These are phyloP conservation scores for Microvelia longipes DNA, from an alignment of 1,140 invertebrate species.

Conservation along the genomic window DNA sequence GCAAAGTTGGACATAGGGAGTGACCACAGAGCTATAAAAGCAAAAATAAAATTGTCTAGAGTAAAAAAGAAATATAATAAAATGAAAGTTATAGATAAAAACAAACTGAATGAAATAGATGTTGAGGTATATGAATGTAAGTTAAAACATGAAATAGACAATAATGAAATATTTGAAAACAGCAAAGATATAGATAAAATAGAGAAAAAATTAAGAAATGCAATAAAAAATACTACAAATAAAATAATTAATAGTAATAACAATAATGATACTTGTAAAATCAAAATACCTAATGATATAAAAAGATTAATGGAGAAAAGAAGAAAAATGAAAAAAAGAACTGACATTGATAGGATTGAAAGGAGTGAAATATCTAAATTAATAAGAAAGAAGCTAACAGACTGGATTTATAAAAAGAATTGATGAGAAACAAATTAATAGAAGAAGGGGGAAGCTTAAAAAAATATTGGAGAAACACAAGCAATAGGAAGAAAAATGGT, in stretches of 20 bases:
- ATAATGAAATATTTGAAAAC: not conserved
- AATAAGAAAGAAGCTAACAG: too few relatives aligned
- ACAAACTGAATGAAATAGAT: not conserved
- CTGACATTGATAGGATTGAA: not conserved
- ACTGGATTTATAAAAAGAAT: too few relatives aligned
- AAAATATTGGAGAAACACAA: not conserved
- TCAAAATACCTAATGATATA: not conserved
- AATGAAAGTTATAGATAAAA: not conserved
- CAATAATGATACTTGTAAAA: not conserved
- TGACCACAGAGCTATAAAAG: not conserved
- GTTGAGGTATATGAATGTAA: not conserved
- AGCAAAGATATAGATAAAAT: not conserved
- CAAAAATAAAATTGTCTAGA: not conserved
- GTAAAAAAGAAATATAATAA: not conserved
- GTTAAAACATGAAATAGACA: not conserved
- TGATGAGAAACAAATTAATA: too few relatives aligned
- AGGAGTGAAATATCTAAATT: not conserved
- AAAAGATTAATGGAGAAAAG: too few relatives aligned
- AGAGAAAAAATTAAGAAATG: not conserved
- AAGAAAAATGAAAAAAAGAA: not conserved
- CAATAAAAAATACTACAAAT: too few relatives aligned
- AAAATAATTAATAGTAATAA: not conserved
- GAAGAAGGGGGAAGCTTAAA: not conserved
- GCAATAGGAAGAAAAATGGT: not conserved
- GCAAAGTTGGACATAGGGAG: not conserved